Base-by-base conservation (phyloP, 2,888 invertebrate species). In the Choristoneura rosaceana region DNA sequence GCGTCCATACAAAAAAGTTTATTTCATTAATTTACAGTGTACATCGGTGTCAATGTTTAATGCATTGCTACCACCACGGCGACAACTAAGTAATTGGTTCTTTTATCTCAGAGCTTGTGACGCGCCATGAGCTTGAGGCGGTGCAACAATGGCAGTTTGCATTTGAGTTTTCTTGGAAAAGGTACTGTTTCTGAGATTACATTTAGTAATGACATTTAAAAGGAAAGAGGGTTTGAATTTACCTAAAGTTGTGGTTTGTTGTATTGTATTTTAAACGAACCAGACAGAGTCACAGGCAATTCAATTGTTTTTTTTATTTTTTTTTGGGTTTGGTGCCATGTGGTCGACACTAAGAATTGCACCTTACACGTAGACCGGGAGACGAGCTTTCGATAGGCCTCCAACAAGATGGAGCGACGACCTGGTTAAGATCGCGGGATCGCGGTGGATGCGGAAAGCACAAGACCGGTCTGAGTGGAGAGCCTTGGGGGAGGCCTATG, bases 41-140 rank as follows among this genome's bases (percentile, higher is more conserved):
- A n/a, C 52, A 12, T 38, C 15, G 47, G 50, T 17, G 25, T 17
- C 38, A 50, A 41, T 50, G 68, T 38, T 61, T 52, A 69, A 69
- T 69, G 68, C 60, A 61, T 52, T 61, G 68, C 60, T 17, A 12
- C 38, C 17, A 38, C 38, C 17, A 38, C 25, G 60, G 65, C 65
- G 65, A 41, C 41, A 47, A 25, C 25, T 61, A 69, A 69, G 68
- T 69, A 52, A 69, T 69, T 69, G 68, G 62, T 25, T 38, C 38
- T n/a, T 68, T 69, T 61, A 61, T 69, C 68, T 69, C n/a, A 38
- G 43, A 43, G 47, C 67, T 45, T 45, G 17, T 50, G 43, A 62
- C n/a, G 17, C 17, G 43, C 62, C 60, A 66, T 43, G 55, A 38
- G 59, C 47, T 68, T 17, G 45, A 14, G 8, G 17, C 17, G 3